These are phyloP conservation scores for Clusia tigrina DNA, from an alignment of 2,888 invertebrate genomes.

Conservation along the genomic window DNA sequence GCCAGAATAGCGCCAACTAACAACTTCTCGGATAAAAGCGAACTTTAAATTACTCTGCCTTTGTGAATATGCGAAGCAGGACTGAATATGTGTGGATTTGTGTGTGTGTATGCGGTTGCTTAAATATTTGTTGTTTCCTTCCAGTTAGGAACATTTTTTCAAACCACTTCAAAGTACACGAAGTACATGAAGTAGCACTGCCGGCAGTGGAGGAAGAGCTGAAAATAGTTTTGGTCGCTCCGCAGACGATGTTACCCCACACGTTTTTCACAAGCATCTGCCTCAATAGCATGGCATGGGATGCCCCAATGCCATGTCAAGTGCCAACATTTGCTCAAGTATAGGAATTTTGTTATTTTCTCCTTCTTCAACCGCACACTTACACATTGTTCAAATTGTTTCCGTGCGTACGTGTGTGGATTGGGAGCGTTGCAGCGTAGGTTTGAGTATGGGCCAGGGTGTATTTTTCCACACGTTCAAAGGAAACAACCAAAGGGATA, in stretches of 20 bases:
- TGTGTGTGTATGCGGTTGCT: too few relatives aligned
- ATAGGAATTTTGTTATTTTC: background rate
- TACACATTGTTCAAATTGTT: background rate
- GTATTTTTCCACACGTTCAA: too few relatives aligned
- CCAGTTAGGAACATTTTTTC: background rate
- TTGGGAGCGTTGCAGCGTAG: too few relatives aligned
- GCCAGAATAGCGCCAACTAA: too few relatives aligned
- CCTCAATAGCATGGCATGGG: too few relatives aligned
- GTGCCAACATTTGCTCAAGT: constrained; percentile 8
- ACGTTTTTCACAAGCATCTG: background rate
- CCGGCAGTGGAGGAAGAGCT: background rate
- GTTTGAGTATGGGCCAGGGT: too few relatives aligned
- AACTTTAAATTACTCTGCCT: too few relatives aligned
- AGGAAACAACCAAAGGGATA: too few relatives aligned
- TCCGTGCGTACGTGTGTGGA: background rate
- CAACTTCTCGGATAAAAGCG: too few relatives aligned
- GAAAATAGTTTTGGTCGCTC: background rate
- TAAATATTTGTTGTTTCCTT: too few relatives aligned
- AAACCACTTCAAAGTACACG: background rate
- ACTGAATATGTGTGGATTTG: too few relatives aligned
- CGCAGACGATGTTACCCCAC: background rate
- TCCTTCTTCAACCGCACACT: background rate
- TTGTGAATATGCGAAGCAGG: too few relatives aligned
- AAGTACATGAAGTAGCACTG: background rate
- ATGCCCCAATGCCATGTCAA: constrained; percentile 1